These are phyloP conservation scores for Bambusicola thoracicus DNA, from an alignment of 2,113 vertebrate genomes.

Conservation along the genomic window DNA sequence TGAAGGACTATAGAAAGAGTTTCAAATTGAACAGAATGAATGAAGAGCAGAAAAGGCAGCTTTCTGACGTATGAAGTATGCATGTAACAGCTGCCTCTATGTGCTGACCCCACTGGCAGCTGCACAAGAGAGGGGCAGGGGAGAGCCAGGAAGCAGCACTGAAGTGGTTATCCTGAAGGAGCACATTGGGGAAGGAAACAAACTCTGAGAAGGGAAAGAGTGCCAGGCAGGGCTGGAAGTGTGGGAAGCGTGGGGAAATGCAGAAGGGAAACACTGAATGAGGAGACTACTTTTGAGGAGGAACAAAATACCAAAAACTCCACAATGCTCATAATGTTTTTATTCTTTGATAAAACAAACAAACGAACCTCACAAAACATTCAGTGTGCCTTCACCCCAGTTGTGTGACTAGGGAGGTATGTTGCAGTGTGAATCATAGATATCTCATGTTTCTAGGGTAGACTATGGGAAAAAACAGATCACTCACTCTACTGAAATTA, in stretches of 20 bases:
- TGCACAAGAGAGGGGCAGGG: background rate
- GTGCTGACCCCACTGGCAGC: background rate
- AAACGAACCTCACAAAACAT: background rate
- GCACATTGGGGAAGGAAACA: background rate
- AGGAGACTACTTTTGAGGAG: background rate
- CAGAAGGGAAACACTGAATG: background rate
- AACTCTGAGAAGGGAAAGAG: background rate
- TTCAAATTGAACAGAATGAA: background rate
- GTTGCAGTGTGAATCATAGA: slow-evolving; percentile 49
- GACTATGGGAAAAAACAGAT: slow-evolving; percentile 23
- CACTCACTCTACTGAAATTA: background rate
- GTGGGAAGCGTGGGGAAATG: background rate
- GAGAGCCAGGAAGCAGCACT: background rate
- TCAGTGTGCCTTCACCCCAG: slow-evolving; percentile 19
- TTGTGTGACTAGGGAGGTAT: slow-evolving; percentile 37
- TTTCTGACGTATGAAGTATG: background rate
- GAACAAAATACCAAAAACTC: slow-evolving; percentile 17
- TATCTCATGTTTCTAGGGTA: slow-evolving; percentile 20
- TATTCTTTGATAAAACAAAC: slow-evolving; percentile 24
- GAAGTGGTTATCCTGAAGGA: background rate
- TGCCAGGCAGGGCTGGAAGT: background rate
- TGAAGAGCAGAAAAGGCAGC: background rate
- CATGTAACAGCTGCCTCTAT: background rate
- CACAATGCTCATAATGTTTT: slow-evolving; percentile 13
- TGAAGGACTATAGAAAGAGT: background rate